A percentile compares a stretch with the other conserved stretches of the same genome.
Evolutionary conservation across 2,113 vertebrate species (phyloP).

Genomic region (Gnathonemus echidnorhynchus): DNA sequence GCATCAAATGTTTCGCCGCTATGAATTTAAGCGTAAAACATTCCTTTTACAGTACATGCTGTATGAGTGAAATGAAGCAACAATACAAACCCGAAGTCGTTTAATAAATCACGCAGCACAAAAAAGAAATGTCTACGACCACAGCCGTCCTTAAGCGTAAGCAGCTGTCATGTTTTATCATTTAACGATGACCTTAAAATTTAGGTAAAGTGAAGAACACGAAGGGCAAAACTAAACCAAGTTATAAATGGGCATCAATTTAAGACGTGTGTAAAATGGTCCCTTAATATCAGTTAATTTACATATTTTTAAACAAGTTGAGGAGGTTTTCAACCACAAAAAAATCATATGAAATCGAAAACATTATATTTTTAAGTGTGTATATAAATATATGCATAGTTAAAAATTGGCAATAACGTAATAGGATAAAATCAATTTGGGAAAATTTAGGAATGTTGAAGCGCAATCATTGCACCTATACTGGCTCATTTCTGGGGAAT

Average conservation of each 20-base stretch:
- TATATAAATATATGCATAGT: background rate
- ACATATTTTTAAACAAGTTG: background rate
- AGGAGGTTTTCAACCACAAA: background rate
- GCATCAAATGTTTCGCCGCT: background rate
- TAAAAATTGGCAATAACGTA: background rate
- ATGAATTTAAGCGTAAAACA: background rate
- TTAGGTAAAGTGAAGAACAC: background rate
- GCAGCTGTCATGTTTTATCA: background rate
- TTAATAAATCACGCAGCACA: background rate
- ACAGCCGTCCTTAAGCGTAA: background rate
- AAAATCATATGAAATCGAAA: background rate
- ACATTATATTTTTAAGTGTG: background rate
- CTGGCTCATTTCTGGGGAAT: background rate
- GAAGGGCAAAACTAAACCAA: background rate
- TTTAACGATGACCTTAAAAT: background rate
- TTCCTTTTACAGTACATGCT: background rate
- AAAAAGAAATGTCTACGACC: background rate
- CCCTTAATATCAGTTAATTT: background rate
- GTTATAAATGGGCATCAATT: background rate
- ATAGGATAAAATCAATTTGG: background rate
- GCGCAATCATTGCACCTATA: background rate
- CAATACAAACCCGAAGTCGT: background rate
- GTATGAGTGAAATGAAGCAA: background rate
- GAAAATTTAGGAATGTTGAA: background rate
- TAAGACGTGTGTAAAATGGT: background rate